phyloP scores from a whole-genome alignment of 2,888 invertebrate genomes.

The Chymomyza caudatula region DNA sequence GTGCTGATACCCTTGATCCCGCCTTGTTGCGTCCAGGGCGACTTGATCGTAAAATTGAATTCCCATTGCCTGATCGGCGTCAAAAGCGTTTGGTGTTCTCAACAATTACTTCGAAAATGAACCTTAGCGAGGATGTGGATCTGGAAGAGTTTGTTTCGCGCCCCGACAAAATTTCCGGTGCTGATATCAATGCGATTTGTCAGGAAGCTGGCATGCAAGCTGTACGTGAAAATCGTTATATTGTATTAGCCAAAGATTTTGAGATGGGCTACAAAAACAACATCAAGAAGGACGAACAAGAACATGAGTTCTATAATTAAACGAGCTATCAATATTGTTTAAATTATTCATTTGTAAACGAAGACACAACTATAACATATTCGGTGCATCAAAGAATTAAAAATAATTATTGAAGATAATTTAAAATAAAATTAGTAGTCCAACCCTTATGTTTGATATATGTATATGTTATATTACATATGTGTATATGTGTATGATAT shows the following conservation, averaged over 20 bases:
- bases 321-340: too few species aligned
- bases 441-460: too few species aligned
- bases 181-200: constrained; percentile 99
- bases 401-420: too few species aligned
- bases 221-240: constrained; percentile 98
- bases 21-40: constrained; percentile 85
- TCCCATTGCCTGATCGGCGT: constrained; percentile 92
- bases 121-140: constrained; percentile 98
- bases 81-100: constrained; percentile 98
- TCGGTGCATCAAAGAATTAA: too few species aligned
- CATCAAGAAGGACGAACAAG: constrained; percentile 96
- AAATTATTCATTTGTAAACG: too few species aligned
- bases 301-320: constrained; percentile 99
- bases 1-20: constrained; percentile 99
- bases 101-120: constrained; percentile 98
- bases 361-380: too few species aligned
- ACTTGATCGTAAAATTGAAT: constrained; percentile 98
- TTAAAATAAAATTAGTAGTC: too few species aligned
- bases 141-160: constrained; percentile 83
- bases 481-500: too few species aligned
- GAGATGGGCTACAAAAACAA: constrained; percentile 99
- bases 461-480: too few species aligned
- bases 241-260: constrained; percentile 98
- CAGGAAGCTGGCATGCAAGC: constrained; percentile 99
- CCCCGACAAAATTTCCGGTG: constrained; percentile 98